phyloP scores from a whole-genome alignment of 2,113 vertebrate species.

The Theristicus caerulescens region DNA sequence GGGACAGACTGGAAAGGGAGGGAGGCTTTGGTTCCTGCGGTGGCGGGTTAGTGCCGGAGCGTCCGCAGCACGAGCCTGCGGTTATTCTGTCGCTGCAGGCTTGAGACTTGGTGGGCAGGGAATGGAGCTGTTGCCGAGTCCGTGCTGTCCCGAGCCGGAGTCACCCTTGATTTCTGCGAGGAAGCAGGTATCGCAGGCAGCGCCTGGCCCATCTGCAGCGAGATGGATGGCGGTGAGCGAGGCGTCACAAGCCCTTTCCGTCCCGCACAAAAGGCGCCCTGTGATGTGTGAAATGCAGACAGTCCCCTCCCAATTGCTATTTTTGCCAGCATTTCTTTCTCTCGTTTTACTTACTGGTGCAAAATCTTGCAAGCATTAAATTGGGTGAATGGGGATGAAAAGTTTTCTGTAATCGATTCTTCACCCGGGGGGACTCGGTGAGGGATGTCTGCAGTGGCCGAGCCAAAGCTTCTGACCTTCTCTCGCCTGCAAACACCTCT shows the following conservation, averaged over 20 bases:
- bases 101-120: not conserved
- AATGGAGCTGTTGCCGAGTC: not conserved
- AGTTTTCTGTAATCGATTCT: not conserved
- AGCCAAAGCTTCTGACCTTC: not conserved
- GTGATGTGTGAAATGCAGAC: not conserved
- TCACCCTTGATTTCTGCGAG: not conserved
- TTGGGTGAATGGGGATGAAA: not conserved
- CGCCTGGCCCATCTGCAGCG: not conserved
- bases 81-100: not conserved
- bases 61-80: not conserved
- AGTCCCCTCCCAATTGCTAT: not conserved
- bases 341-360: not conserved
- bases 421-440: accelerated
- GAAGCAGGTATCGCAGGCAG: not conserved
- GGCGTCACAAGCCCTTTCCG: not conserved
- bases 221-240: not conserved
- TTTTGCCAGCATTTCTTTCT: constrained; percentile 8
- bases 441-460: not conserved
- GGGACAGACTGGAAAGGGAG: not conserved
- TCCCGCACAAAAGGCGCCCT: not conserved
- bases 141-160: not conserved
- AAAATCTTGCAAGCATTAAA: not conserved
- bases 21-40: not conserved
- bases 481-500: not conserved
- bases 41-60: accelerated